Evolutionary conservation across 2,113 vertebrate species (phyloP).

Genomic region (Galemys pyrenaicus): DNA sequence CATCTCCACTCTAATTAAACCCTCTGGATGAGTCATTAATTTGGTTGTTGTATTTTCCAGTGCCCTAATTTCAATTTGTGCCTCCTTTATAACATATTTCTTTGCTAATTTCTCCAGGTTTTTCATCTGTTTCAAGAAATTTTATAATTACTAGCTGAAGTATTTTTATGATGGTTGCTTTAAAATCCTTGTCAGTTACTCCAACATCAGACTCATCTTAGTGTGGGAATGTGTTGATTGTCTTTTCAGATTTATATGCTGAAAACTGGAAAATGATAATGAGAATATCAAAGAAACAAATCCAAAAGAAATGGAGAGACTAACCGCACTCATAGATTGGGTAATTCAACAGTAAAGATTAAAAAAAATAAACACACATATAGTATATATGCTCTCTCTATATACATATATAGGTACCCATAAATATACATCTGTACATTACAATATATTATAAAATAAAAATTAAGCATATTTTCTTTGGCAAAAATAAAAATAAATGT

Average conservation of each 20-base stretch:
- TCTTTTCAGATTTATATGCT: background rate
- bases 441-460: no score
- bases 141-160: background rate
- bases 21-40: background rate
- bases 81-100: background rate
- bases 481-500: background rate
- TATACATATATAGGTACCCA: no score
- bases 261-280: background rate
- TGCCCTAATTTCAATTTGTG: background rate
- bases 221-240: background rate
- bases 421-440: no score
- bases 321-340: background rate
- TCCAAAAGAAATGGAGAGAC: background rate
- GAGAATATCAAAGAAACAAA: conserved; percentile 3
- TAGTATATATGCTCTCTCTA: no score
- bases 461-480: no score
- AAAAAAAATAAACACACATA: background rate
- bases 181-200: background rate
- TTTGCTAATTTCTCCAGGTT: background rate
- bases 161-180: background rate
- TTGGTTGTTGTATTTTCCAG: background rate
- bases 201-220: background rate
- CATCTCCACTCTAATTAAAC: background rate
- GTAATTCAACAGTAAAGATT: background rate
- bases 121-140: background rate